These are phyloP conservation scores for Ataeniobius toweri DNA, from an alignment of 2,797 vertebrate species.

Conservation along the genomic window DNA sequence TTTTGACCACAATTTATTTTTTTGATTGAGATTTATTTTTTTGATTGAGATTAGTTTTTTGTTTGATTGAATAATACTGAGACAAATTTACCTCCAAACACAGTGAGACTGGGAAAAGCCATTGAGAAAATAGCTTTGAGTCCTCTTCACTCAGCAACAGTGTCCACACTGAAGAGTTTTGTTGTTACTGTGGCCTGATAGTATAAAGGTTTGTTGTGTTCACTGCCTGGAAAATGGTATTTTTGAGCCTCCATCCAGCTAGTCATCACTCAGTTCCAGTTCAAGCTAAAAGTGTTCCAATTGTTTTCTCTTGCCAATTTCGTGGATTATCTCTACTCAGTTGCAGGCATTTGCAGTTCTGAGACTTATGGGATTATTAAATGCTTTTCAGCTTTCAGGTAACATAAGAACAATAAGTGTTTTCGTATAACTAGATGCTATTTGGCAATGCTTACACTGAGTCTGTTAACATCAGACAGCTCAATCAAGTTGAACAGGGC, in stretches of 20 bases:
- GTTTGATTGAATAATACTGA: too few relatives aligned
- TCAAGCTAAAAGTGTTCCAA: not conserved
- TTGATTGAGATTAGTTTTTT: too few relatives aligned
- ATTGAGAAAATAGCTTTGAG: too few relatives aligned
- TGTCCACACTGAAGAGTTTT: not conserved
- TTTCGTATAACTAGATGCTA: not conserved
- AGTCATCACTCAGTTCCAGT: not conserved
- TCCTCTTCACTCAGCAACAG: not conserved
- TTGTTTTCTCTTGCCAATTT: not conserved
- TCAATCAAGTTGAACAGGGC: slow-evolving; percentile 4
- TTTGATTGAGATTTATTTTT: too few relatives aligned
- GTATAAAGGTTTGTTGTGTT: not conserved
- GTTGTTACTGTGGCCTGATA: not conserved
- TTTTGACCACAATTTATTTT: too few relatives aligned
- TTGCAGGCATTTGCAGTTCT: not conserved
- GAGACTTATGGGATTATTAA: not conserved
- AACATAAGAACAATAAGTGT: too few relatives aligned
- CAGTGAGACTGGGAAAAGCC: not conserved
- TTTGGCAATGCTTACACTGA: not conserved
- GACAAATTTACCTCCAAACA: too few relatives aligned
- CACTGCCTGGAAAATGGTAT: not conserved
- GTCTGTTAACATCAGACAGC: not conserved
- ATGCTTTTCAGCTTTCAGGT: not conserved
- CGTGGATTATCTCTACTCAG: not conserved
- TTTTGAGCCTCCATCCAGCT: not conserved